Evolutionary conservation across 2,797 vertebrate genomes (phyloP).

Genomic region (Hirundo rustica): DNA sequence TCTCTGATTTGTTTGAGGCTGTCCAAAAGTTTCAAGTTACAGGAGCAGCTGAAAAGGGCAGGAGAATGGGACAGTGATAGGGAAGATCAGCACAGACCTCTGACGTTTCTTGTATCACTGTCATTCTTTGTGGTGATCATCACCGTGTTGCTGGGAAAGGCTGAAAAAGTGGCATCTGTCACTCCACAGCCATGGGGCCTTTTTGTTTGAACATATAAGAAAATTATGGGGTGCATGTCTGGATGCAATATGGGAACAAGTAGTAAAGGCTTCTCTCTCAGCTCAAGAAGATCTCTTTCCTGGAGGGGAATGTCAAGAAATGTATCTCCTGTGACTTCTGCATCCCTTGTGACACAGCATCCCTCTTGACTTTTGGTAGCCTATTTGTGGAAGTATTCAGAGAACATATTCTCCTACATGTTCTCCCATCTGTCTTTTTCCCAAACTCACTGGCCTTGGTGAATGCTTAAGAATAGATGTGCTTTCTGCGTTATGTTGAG

Average conservation of each 20-base stretch:
- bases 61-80: background rate
- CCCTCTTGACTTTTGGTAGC: conserved; percentile 37
- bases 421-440: conserved; percentile 46
- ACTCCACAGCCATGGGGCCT: background rate
- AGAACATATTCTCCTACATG: conserved; percentile 45
- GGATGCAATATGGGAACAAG: background rate
- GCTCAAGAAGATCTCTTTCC: background rate
- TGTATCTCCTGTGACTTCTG: background rate
- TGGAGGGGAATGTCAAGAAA: background rate
- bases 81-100: accelerated
- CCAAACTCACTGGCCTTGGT: conserved; percentile 42
- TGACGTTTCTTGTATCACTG: background rate
- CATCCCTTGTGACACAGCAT: conserved; percentile 16
- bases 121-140: background rate
- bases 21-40: background rate
- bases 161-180: background rate
- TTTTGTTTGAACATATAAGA: background rate
- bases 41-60: background rate
- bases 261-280: background rate
- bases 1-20: background rate
- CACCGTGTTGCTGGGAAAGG: background rate
- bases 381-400: conserved; percentile 41
- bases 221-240: background rate
- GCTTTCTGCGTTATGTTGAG: background rate
- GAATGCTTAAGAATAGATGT: conserved; percentile 46